A percentile compares a stretch with the other conserved stretches of the same genome.
phyloP scores from a whole-genome alignment of 2,888 invertebrate genomes.

The Phalera bucephala region DNA sequence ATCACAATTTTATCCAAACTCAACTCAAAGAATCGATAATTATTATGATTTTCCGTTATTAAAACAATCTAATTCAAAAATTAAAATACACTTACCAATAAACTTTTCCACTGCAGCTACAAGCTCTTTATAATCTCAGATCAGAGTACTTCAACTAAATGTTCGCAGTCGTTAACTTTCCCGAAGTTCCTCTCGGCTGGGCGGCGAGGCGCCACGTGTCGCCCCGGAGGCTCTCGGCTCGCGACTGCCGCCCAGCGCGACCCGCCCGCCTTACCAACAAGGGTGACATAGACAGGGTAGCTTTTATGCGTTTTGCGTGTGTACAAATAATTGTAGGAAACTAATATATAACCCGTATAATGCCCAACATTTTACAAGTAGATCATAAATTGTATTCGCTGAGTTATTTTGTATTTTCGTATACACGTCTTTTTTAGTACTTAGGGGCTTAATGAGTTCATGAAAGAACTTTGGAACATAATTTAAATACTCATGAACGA shows the following conservation, averaged over 20 bases:
- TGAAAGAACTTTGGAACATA: too few species aligned
- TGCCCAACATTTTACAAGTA: neutral
- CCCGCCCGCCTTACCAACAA: constrained; percentile 13
- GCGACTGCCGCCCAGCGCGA: constrained; percentile 29
- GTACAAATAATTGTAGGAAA: constrained; percentile 1
- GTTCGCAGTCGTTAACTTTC: constrained; percentile 20
- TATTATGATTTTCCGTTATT: too few species aligned
- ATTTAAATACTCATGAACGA: too few species aligned
- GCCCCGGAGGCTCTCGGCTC: constrained; percentile 18
- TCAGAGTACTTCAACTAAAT: neutral
- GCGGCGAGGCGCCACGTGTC: constrained; percentile 18
- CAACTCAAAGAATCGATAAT: too few species aligned
- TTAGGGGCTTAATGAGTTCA: too few species aligned
- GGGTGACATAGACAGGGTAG: constrained; percentile 1
- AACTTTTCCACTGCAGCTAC: neutral
- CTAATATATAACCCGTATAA: neutral
- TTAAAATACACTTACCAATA: neutral
- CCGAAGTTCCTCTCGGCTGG: constrained; percentile 13
- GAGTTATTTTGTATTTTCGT: too few species aligned
- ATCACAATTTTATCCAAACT: too few species aligned
- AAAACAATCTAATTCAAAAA: too few species aligned
- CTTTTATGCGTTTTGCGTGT: constrained; percentile 1
- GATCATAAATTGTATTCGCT: neutral
- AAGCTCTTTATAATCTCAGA: neutral
- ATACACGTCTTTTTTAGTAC: too few species aligned